Conservation (phyloP, 2,888 invertebrate species). For the Steromphala cineraria region DNA sequence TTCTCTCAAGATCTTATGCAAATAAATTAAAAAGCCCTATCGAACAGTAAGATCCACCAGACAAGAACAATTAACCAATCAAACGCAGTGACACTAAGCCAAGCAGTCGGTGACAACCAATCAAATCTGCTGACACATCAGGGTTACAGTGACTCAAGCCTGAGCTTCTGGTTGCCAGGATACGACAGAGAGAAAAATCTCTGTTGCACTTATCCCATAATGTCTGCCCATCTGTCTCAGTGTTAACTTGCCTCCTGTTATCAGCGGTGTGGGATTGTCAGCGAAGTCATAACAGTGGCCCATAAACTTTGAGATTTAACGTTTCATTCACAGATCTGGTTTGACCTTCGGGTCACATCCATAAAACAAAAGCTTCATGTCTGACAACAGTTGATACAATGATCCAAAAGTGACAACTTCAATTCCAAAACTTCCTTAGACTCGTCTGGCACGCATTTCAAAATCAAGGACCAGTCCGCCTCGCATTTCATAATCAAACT, state of each 20-base stretch:
- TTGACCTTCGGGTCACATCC: too few species aligned
- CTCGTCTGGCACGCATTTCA: too few species aligned
- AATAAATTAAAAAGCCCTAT: slow-evolving; percentile 5
- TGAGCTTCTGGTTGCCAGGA: slow-evolving; percentile 16
- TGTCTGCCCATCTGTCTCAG: neutral
- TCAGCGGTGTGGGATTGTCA: neutral
- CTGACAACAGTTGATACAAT: too few species aligned
- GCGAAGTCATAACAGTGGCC: neutral
- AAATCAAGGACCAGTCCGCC: too few species aligned
- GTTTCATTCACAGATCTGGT: too few species aligned
- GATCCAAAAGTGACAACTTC: too few species aligned
- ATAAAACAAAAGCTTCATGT: too few species aligned
- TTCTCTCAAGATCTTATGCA: slow-evolving; percentile 7
- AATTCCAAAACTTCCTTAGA: too few species aligned
- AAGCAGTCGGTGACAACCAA: neutral
- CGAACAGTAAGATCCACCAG: neutral
- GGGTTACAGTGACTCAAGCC: neutral
- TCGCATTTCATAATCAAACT: too few species aligned
- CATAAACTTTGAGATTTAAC: too few species aligned
- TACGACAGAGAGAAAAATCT: neutral
- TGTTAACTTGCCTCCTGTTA: neutral
- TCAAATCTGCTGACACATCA: neutral
- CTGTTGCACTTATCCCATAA: slow-evolving; percentile 14
- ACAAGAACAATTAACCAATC: slow-evolving; percentile 10
- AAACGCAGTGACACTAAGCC: neutral